Conservation (phyloP, 2,888 invertebrate genomes). For the Athripsodes cinereus region DNA sequence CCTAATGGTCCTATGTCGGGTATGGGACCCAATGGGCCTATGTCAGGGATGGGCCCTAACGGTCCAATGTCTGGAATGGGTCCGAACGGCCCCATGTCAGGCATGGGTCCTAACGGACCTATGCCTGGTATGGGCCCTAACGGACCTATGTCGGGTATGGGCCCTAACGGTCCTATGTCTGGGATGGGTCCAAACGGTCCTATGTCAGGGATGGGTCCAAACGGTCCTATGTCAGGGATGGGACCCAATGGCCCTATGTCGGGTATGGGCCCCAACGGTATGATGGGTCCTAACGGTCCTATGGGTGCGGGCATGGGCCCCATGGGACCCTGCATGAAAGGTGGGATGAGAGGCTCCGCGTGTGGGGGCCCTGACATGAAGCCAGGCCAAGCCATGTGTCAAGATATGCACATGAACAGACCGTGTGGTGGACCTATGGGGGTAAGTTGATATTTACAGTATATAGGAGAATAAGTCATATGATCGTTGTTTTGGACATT, state of each 20-base stretch:
- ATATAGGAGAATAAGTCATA: neutral
- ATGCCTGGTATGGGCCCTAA: slow-evolving; percentile 28
- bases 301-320: slow-evolving; percentile 45
- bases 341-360: slow-evolving; percentile 45
- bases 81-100: slow-evolving; percentile 40
- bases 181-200: slow-evolving; percentile 38
- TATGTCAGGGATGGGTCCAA: slow-evolving; percentile 41
- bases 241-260: slow-evolving; percentile 24
- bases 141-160: slow-evolving; percentile 38
- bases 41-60: slow-evolving; percentile 39
- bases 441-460: slow-evolving; percentile 34
- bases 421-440: slow-evolving; percentile 51
- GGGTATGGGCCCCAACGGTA: slow-evolving; percentile 36
- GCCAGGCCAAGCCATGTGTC: slow-evolving; percentile 44
- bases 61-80: slow-evolving; percentile 31
- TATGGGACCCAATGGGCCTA: slow-evolving; percentile 22
- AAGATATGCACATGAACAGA: slow-evolving; percentile 50
- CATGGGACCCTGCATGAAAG: slow-evolving; percentile 47
- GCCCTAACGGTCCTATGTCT: slow-evolving; percentile 32
- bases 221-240: slow-evolving; percentile 31
- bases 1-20: slow-evolving; percentile 44
- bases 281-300: slow-evolving; percentile 39
- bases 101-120: slow-evolving; percentile 34
- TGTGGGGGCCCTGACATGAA: slow-evolving; percentile 49
- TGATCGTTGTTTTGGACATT: too few species aligned